These are phyloP conservation scores for Cossypha polioptera DNA, from an alignment of 2,797 vertebrate species.

Conservation along the genomic window DNA sequence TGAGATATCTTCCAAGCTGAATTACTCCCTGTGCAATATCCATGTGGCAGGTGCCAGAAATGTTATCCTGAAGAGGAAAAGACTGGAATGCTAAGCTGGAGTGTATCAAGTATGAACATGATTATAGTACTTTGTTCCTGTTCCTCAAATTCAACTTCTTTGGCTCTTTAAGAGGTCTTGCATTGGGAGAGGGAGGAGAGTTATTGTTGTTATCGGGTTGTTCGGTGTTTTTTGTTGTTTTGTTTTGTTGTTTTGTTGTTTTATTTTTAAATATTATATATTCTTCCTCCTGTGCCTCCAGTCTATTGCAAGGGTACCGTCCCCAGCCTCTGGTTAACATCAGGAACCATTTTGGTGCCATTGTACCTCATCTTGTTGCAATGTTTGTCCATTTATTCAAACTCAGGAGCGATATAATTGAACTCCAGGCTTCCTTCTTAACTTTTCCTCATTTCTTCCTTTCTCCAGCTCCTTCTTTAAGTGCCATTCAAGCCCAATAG, in stretches of 20 bases:
- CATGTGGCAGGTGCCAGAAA: not conserved
- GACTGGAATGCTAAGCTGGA: not conserved
- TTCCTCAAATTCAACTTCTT: not conserved
- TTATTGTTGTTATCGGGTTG: not conserved
- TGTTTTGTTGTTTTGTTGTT: fast-evolving
- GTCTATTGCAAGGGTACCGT: not conserved
- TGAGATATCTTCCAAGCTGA: not conserved
- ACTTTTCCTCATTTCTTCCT: not conserved
- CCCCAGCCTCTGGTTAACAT: not conserved
- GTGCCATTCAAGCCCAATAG: not conserved
- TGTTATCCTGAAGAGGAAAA: not conserved
- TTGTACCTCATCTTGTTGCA: not conserved
- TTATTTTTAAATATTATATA: not conserved
- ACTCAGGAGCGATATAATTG: not conserved
- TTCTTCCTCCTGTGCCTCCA: not conserved
- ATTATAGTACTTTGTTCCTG: not conserved
- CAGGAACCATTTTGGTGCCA: not conserved
- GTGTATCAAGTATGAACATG: not conserved
- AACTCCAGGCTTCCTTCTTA: not conserved
- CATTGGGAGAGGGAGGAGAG: fast-evolving
- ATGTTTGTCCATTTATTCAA: not conserved
- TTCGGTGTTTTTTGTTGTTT: not conserved
- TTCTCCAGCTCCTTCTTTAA: not conserved
- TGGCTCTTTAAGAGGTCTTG: not conserved
- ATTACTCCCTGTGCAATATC: not conserved